Base-by-base conservation (phyloP, 2,888 invertebrate species). In the Drosophila robusta region DNA sequence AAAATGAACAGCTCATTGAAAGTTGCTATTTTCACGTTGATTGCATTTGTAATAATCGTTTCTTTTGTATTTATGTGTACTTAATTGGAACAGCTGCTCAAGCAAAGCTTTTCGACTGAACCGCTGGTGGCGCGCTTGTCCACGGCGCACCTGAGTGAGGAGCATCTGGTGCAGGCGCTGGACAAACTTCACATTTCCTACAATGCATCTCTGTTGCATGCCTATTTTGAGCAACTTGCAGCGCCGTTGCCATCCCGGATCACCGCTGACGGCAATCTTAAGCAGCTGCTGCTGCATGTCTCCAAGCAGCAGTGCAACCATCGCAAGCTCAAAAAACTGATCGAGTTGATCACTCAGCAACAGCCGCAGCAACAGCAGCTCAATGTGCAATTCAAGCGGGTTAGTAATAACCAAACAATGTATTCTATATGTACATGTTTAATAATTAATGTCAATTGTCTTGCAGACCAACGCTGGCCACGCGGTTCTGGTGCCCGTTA, bases 251-350 rank as follows among this genome's bases (percentile, higher is more conserved):
- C 74, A 44, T 7, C 46, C 6, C 47, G 29, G 3, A 7, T 66
- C 36, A 42, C 60, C 4, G 60, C 79, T 36, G 70, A 79, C 41
- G 82, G 86, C 61, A 87, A 89, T 76, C 74, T 91, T 3, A 90
- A 89, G 66, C 86, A 91, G 52, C 90, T 91, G 61, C 75, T 92
- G 49, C 62, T 92, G 50, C 85, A 90, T 63, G 86, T 80, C 67
- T 92, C 92, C 51, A 92, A 91, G 71, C 89, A 83, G 56, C 90
- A 90, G 55, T 90, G 91, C 58, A 91, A 92, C 80, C 89, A 91
- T 77, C 87, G 85, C 45, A 91, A 90, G 57, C 78, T 92, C 60
- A 89, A 90, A 49, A 88, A 90, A 57, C 77, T 92, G 12, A 90
- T 92, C 61, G 87, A 89, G 56, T 63, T 89, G 63, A 90, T 90